phyloP scores from a whole-genome alignment of 2,797 vertebrate genomes.

The Darevskia nairensis region DNA sequence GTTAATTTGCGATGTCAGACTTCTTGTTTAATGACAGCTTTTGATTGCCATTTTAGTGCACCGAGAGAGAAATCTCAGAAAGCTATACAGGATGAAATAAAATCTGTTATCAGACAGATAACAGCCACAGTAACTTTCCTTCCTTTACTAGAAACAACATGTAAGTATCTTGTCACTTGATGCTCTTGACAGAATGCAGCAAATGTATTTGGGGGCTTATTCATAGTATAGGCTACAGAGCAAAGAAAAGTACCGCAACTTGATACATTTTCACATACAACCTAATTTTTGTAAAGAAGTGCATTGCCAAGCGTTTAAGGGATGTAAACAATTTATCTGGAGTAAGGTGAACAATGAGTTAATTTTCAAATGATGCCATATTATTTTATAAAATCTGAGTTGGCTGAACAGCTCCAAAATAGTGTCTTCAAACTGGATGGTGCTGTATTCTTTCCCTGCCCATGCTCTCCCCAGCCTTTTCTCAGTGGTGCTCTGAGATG shows the following conservation, averaged over 20 bases:
- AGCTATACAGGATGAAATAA: constrained; percentile 95
- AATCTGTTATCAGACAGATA: constrained; percentile 94
- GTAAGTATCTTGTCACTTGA: constrained; percentile 80
- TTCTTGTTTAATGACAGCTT: constrained; percentile 15
- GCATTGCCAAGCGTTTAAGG: background rate
- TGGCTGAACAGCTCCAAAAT: background rate
- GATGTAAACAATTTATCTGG: background rate
- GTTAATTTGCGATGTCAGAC: background rate
- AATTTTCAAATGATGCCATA: background rate
- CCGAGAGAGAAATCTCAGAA: constrained; percentile 93
- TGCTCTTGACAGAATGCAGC: background rate
- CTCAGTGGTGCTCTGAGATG: too few relatives aligned
- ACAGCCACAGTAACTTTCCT: constrained; percentile 96
- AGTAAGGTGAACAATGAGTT: background rate
- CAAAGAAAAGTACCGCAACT: background rate
- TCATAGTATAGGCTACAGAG: background rate
- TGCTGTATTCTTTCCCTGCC: background rate
- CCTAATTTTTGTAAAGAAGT: background rate
- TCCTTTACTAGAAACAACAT: constrained; percentile 91
- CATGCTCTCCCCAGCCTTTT: too few relatives aligned
- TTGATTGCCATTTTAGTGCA: constrained; percentile 73
- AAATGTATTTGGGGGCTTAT: background rate
- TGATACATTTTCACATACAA: background rate
- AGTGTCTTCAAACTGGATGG: background rate
- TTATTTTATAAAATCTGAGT: background rate